Conservation (phyloP, 2,888 invertebrate genomes). For the Alviniconcha strummeri region DNA sequence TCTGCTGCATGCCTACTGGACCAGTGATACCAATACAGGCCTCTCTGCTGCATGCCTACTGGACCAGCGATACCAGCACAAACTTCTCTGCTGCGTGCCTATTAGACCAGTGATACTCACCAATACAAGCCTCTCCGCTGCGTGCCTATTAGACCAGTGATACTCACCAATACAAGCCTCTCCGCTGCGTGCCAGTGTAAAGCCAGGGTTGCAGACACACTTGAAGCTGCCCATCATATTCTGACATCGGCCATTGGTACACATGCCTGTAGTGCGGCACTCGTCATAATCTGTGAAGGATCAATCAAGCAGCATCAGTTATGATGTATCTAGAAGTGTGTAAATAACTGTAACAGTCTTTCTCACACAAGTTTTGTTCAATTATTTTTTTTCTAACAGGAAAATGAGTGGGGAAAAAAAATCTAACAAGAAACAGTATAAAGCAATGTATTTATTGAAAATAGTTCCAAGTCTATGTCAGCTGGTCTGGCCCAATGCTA, state of each 20-base stretch:
- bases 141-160: not conserved
- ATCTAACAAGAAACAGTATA: no score
- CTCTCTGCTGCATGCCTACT: no score
- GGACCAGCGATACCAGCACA: no score
- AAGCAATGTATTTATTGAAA: no score
- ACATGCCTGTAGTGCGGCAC: slow-evolving; percentile 79
- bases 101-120: slow-evolving; percentile 72
- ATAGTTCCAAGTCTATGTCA: no score
- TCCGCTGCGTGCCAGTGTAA: slow-evolving; percentile 83
- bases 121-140: slow-evolving; percentile 59
- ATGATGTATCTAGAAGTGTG: no score
- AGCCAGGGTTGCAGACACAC: slow-evolving; percentile 88
- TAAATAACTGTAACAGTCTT: no score
- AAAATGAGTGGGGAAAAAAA: not conserved
- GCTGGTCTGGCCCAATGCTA: no score
- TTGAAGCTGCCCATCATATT: slow-evolving; percentile 89
- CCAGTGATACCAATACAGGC: no score
- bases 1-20: no score
- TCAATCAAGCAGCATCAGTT: not conserved
- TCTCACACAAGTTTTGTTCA: no score
- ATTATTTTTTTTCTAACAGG: not conserved
- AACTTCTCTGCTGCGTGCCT: no score
- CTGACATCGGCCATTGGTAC: slow-evolving; percentile 87
- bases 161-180: slow-evolving; percentile 83
- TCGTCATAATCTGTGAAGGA: slow-evolving; percentile 62